These are phyloP conservation scores for Ellobium chinense DNA, from an alignment of 2,888 invertebrate genomes.

Conservation along the genomic window DNA sequence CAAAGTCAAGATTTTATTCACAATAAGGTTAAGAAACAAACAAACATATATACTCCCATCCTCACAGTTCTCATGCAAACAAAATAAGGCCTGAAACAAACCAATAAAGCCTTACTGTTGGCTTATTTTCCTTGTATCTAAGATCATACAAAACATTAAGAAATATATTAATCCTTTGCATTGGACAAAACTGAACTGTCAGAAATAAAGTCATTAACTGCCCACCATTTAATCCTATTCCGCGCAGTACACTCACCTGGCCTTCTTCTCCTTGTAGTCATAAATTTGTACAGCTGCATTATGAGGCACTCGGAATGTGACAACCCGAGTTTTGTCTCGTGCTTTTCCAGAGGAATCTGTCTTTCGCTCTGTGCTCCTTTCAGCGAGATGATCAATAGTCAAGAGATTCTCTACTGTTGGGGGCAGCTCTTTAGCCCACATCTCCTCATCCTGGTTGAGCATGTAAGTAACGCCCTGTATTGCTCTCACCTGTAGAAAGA, in stretches of 20 bases:
- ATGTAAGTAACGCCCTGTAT: conserved; percentile 81
- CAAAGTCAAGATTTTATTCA: too few relatives aligned
- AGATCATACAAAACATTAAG: too few relatives aligned
- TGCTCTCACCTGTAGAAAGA: conserved; percentile 75
- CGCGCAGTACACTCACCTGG: conserved; percentile 66
- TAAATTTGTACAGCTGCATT: conserved; percentile 81
- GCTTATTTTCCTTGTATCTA: too few relatives aligned
- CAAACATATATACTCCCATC: too few relatives aligned
- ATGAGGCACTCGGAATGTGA: conserved; percentile 80
- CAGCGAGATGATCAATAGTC: conserved; percentile 79
- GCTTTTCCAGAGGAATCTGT: conserved; percentile 28
- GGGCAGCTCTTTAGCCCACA: conserved; percentile 79
- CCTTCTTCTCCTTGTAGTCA: conserved; percentile 81
- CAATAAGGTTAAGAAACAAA: too few relatives aligned
- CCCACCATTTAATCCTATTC: background rate
- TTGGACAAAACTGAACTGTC: too few relatives aligned
- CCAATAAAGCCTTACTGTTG: too few relatives aligned
- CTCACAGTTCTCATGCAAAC: too few relatives aligned
- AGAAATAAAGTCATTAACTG: too few relatives aligned
- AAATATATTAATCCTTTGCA: too few relatives aligned
- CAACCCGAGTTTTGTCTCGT: conserved; percentile 77
- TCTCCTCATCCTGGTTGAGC: conserved; percentile 80
- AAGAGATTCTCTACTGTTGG: conserved; percentile 77
- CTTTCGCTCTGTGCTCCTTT: conserved; percentile 73
- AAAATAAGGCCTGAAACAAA: too few relatives aligned